Evolutionary conservation across 37 sponge, comb jelly and placozoan genomes (phyloP), one percentile per base, ranked within the genome.

Genomic region (Sycon ciliatum): DNA sequence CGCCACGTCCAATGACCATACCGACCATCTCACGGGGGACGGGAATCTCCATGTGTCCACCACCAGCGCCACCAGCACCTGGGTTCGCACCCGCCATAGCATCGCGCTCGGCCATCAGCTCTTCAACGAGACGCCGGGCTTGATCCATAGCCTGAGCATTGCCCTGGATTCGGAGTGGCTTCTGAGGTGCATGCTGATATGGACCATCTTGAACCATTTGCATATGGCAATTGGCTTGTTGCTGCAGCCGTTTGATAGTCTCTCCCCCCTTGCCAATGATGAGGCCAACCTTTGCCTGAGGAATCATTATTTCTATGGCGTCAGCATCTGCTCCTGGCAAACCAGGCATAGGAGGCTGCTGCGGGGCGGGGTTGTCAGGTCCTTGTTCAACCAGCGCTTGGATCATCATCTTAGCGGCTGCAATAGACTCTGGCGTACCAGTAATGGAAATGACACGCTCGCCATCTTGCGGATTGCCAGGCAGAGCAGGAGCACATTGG

Each of bases 171-270:
- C 87, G 83, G 37, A 95, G 81, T 3, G 95, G 95, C 56, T 95
- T 95, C 66, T 95, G 88, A 7, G 91, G 85, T 27, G 91, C 80
- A 68, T 66, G 82, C 22, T 80, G 70, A 74, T 79, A 90, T 34
- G 39, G 71, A 1, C 91, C 90, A 75, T 95, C 95, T 65, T 95
- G 95, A 34, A 95, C 83, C 91, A 95, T 90, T 73, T 90, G 91
- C 95, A 95, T 86, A 52, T 86, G 83, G 55, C 89, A 89, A 0
- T 85, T 87, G 52, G 95, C 89, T 40, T 80, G 73, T 65, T 94
- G 87, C 87, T n/a, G n/a, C n/a, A n/a, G n/a, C n/a, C n/a, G n/a
- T n/a, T n/a, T n/a, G n/a, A n/a, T n/a, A n/a, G n/a, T n/a, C n/a
- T n/a, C n/a, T n/a, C n/a, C n/a, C 56, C 67, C 58, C 79, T 57